These are phyloP conservation scores for Callaeas wilsoni DNA, from an alignment of 2,113 vertebrate genomes.

Conservation along the genomic window DNA sequence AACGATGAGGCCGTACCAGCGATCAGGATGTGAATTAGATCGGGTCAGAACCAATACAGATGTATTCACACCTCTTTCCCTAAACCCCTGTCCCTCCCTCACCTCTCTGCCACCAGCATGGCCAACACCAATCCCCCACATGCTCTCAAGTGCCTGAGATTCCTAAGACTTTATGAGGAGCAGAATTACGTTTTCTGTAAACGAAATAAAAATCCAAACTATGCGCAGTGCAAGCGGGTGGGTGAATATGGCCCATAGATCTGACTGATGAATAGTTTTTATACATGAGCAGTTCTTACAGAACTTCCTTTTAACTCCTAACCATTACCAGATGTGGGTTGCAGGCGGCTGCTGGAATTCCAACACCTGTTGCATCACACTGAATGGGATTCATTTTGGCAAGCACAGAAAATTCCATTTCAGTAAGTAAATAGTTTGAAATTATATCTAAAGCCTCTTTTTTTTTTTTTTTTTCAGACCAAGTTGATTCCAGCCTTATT, in stretches of 20 bases:
- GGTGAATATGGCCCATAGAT: constrained; percentile 38
- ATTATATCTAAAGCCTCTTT: constrained; percentile 34
- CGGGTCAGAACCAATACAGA: neutral
- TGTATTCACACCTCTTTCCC: neutral
- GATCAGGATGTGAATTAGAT: neutral
- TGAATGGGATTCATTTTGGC: constrained; percentile 68
- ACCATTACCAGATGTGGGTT: constrained; percentile 57
- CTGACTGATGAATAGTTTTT: constrained; percentile 55
- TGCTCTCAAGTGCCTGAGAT: neutral
- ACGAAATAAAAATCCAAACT: constrained; percentile 24
- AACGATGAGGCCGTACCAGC: neutral
- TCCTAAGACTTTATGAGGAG: constrained; percentile 16
- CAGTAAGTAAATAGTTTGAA: constrained; percentile 63
- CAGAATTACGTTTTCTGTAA: constrained; percentile 23
- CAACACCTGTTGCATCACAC: constrained; percentile 70
- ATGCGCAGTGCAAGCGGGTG: neutral
- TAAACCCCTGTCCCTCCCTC: neutral
- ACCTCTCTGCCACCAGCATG: neutral
- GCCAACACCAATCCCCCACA: neutral
- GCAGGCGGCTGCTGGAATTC: constrained; percentile 66
- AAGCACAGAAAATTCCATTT: constrained; percentile 68
- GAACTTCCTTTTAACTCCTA: constrained; percentile 60
- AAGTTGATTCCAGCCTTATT: constrained; percentile 30
- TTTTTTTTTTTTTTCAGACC: neutral
- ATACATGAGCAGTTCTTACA: constrained; percentile 50